Evolutionary conservation across 2,888 invertebrate genomes (phyloP), one percentile per base, ranked within the genome.

Genomic region (Scaptomyza parva): DNA sequence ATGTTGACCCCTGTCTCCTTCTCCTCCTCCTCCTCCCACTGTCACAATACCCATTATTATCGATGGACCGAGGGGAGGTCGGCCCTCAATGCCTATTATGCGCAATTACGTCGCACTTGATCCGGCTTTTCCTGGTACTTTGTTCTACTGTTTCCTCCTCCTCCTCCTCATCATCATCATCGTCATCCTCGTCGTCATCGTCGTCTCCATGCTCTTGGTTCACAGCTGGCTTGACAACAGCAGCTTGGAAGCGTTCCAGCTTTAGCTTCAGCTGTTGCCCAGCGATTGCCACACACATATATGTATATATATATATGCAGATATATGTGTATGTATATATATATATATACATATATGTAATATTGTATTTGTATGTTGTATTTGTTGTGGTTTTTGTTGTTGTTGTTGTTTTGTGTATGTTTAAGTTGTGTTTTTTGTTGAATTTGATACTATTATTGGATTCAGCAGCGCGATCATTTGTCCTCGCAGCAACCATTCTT

Each of bases 401-500:
- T 35, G 14, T 20, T 40, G 11, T 60, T 51, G 44, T 40, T 47
- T 41, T 62, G 62, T 18, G 28, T 60, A 58, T 44, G 33, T 59
- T 30, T 3, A 37, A 63, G 17, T 35, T 33, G 30, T 50, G 28
- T 17, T 11, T 9, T 40, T 60, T 4, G n/a, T 26, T 26, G 5
- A 22, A 3, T 22, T 22, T 22, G 2, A 22, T 22, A 5, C 5
- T 22, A 5, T 22, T 22, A 5, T 22, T 22, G 22, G 39, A 37
- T 40, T 59, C 65, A 77, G 60, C 65, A 77, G 60, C 72, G 76
- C 74, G 65, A 88, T 89, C 89, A 89, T 89, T 89, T 89, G 45
- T 76, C 86, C 77, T 89, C 89, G 58, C 89, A 89, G 70, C 90
- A 91, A 48, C 88, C 87, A 57, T 79, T 88, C 70, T 88, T 78